phyloP scores from a whole-genome alignment of 2,888 invertebrate genomes.

The Phyto melanocephala region DNA sequence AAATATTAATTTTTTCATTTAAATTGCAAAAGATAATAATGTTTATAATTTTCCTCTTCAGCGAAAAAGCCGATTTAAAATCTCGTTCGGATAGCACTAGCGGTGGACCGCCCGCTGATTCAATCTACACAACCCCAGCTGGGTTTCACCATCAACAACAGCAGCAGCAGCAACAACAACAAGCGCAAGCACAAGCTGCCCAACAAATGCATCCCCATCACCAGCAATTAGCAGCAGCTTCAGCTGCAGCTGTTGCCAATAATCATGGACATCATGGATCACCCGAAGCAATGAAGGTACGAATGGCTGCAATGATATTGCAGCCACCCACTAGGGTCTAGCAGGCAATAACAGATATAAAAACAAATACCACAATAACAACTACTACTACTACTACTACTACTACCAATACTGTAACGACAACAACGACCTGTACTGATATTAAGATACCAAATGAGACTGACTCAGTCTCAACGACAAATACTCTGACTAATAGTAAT shows the following conservation, averaged over 20 bases:
- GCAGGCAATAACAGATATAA: slow-evolving; percentile 78
- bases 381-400: slow-evolving; percentile 64
- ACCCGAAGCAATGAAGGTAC: slow-evolving; percentile 92
- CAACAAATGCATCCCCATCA: slow-evolving; percentile 72
- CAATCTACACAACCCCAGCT: slow-evolving; percentile 84
- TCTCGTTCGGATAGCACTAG: slow-evolving; percentile 79
- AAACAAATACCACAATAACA: slow-evolving; percentile 65
- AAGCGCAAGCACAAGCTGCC: slow-evolving; percentile 66
- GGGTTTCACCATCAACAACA: slow-evolving; percentile 78
- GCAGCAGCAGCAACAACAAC: slow-evolving; percentile 71
- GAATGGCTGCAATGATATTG: slow-evolving; percentile 92
- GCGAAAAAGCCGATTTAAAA: slow-evolving; percentile 79
- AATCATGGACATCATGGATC: slow-evolving; percentile 79
- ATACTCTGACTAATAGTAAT: slow-evolving; percentile 26
- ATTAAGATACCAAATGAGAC: slow-evolving; percentile 59
- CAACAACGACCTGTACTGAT: slow-evolving; percentile 57
- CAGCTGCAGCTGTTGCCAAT: slow-evolving; percentile 69
- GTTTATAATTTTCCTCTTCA: slow-evolving; percentile 58
- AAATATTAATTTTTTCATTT: no score
- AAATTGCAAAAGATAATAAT: no score
- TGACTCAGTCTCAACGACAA: slow-evolving; percentile 48
- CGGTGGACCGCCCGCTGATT: slow-evolving; percentile 87
- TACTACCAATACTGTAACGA: slow-evolving; percentile 67
- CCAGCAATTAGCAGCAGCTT: slow-evolving; percentile 68
- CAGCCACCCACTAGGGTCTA: slow-evolving; percentile 92